phyloP scores from a whole-genome alignment of 2,113 vertebrate species.

The Xiphophorus couchianus region DNA sequence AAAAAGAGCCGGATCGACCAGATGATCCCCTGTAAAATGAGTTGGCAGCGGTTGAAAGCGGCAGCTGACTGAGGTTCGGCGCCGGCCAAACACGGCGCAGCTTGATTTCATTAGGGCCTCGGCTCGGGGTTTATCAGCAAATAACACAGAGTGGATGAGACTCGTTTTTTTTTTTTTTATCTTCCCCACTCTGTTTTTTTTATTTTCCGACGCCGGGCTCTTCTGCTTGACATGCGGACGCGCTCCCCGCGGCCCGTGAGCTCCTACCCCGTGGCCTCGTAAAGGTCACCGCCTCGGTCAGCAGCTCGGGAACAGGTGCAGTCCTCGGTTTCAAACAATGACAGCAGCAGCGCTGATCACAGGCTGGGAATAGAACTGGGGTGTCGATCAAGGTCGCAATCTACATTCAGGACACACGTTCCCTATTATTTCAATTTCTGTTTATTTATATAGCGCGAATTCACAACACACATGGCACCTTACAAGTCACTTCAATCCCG shows the following conservation, averaged over 20 bases:
- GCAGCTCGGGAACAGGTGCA: constrained; percentile 59
- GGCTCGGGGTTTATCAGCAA: constrained; percentile 59
- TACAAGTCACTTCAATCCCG: no score
- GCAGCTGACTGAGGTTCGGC: constrained; percentile 57
- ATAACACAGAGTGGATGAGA: constrained; percentile 51
- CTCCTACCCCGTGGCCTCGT: constrained; percentile 19
- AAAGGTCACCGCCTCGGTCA: constrained; percentile 46
- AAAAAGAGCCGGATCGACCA: constrained; percentile 53
- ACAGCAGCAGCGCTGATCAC: constrained; percentile 22
- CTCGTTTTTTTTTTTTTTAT: constrained; percentile 48
- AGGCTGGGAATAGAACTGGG: constrained; percentile 15
- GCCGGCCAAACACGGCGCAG: constrained; percentile 52
- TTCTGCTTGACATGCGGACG: constrained; percentile 52
- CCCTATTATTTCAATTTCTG: background rate
- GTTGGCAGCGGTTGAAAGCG: constrained; percentile 75
- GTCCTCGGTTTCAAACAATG: constrained; percentile 7
- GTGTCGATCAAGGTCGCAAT: constrained; percentile 30
- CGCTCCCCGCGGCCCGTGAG: constrained; percentile 11
- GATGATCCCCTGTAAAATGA: constrained; percentile 74
- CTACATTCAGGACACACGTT: background rate
- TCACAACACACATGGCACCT: no score
- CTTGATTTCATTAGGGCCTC: constrained; percentile 67
- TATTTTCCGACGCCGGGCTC: constrained; percentile 23
- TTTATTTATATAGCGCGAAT: no score
- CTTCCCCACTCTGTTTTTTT: background rate